These are phyloP conservation scores for Bradypus variegatus DNA, from an alignment of 2,797 vertebrate genomes.

Conservation along the genomic window DNA sequence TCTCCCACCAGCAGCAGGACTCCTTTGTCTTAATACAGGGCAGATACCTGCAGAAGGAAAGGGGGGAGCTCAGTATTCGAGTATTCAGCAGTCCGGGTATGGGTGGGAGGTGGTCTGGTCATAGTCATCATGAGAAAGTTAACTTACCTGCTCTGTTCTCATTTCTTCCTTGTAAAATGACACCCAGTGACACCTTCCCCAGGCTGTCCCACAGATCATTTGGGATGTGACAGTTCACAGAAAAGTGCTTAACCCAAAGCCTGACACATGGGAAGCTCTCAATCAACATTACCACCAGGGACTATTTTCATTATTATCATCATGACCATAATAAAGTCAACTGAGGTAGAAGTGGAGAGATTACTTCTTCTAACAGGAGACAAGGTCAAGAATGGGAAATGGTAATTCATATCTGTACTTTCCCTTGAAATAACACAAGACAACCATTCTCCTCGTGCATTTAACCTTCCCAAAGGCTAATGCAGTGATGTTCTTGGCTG, in stretches of 20 bases:
- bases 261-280: background rate
- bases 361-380: background rate
- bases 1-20: accelerated
- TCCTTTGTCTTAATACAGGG: accelerated
- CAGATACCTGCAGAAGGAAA: accelerated
- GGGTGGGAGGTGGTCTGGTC: background rate
- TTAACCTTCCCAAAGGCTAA: background rate
- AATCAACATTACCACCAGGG: background rate
- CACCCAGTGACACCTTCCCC: accelerated
- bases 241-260: too few species aligned
- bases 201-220: accelerated
- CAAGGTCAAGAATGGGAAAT: background rate
- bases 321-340: background rate
- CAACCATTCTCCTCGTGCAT: background rate
- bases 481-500: background rate
- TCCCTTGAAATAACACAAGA: background rate
- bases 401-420: background rate
- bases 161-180: background rate
- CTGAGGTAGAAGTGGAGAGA: background rate
- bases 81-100: too few species aligned
- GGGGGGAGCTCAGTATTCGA: accelerated
- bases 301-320: accelerated
- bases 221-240: accelerated
- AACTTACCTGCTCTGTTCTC: too few species aligned
- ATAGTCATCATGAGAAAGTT: background rate